These are phyloP conservation scores for Apamea epomidion DNA, from an alignment of 2,888 invertebrate species.

Conservation along the genomic window DNA sequence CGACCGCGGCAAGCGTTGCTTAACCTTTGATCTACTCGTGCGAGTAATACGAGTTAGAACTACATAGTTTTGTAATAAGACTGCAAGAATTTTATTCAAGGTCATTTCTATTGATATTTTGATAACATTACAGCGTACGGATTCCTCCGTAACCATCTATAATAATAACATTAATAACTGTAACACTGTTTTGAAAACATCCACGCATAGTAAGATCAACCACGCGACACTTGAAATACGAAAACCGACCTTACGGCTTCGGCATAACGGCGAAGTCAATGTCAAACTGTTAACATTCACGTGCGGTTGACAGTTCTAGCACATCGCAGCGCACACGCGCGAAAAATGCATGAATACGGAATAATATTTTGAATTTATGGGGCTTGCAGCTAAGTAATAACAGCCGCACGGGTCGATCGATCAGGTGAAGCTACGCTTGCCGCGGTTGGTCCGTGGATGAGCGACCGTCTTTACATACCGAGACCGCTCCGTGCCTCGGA, in stretches of 20 bases:
- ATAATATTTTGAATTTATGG: conserved; percentile 21
- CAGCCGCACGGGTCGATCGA: neutral
- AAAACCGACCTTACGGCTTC: neutral
- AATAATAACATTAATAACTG: no score
- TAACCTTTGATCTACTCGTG: no score
- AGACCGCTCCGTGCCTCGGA: neutral
- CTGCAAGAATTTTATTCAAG: neutral
- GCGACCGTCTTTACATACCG: neutral
- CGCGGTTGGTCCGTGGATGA: neutral
- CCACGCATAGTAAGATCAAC: neutral
- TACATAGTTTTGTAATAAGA: no score
- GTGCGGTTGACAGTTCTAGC: neutral
- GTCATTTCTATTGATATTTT: neutral
- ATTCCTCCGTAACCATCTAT: neutral
- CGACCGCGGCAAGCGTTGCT: no score
- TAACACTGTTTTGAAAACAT: conserved; percentile 34
- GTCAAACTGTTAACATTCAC: neutral
- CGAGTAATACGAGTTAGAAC: no score
- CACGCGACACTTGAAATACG: neutral
- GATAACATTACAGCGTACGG: neutral
- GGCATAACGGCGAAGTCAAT: neutral
- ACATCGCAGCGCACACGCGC: neutral
- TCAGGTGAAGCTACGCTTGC: neutral
- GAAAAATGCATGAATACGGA: conserved; percentile 11
- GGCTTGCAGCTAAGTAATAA: neutral